These are phyloP conservation scores for Gephyroberyx darwinii DNA, from an alignment of 2,797 vertebrate species.

Conservation along the genomic window DNA sequence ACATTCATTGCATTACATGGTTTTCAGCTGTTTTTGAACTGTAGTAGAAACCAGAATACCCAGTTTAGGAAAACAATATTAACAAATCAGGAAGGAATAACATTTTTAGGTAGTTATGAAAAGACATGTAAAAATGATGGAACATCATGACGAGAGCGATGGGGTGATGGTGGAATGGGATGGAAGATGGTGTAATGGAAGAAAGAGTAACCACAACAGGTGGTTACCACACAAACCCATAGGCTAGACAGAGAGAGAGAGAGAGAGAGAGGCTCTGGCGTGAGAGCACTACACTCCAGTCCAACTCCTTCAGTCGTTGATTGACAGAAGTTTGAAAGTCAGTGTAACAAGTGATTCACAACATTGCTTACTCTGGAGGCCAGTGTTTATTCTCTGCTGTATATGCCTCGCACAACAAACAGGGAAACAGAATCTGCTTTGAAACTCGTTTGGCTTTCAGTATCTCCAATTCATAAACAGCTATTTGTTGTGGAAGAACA, in stretches of 20 bases:
- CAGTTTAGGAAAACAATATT: neutral
- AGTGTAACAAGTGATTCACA: slow-evolving; percentile 56
- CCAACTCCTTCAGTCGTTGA: slow-evolving; percentile 4
- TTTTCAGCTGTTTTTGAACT: neutral
- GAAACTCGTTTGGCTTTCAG: slow-evolving; percentile 49
- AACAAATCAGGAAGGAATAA: neutral
- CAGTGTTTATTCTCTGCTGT: slow-evolving; percentile 52
- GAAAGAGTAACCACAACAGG: neutral
- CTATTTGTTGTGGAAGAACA: slow-evolving; percentile 34
- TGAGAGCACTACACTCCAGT: slow-evolving; percentile 36
- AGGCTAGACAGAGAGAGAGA: slow-evolving; percentile 26
- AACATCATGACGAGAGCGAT: neutral
- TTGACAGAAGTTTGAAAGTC: slow-evolving; percentile 43
- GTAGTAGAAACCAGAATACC: no score
- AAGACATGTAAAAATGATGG: slow-evolving; percentile 41
- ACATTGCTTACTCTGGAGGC: slow-evolving; percentile 58
- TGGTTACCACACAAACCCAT: neutral
- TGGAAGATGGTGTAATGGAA: slow-evolving; percentile 10
- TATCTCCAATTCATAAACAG: slow-evolving; percentile 29
- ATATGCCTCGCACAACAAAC: slow-evolving; percentile 35
- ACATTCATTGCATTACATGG: no score
- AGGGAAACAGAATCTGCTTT: slow-evolving; percentile 48
- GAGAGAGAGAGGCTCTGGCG: slow-evolving; percentile 4
- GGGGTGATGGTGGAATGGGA: neutral
- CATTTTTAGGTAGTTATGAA: slow-evolving; percentile 37